These are phyloP conservation scores for Phyllostomus hastatus DNA, from an alignment of 2,113 vertebrate genomes.

Conservation along the genomic window DNA sequence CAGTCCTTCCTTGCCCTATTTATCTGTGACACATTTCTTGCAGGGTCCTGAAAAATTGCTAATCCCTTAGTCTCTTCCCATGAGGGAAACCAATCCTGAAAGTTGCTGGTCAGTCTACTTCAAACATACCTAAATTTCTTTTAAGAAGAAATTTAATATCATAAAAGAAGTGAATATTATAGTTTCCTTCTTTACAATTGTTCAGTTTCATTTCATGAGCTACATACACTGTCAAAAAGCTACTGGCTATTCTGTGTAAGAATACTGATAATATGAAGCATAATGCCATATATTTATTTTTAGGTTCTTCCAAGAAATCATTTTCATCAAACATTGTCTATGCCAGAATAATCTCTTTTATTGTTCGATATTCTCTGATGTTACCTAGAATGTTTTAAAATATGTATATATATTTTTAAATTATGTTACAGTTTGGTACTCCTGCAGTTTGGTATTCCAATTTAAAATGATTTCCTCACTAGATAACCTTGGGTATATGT, in stretches of 20 bases:
- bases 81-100: background rate
- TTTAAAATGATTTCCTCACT: slow-evolving; percentile 66
- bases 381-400: slow-evolving; percentile 14
- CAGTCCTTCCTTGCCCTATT: background rate
- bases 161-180: background rate
- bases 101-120: background rate
- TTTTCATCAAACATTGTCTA: background rate
- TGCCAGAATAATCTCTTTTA: slow-evolving; percentile 27
- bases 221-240: background rate
- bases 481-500: slow-evolving; percentile 42
- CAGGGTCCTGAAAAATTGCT: background rate
- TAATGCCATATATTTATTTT: slow-evolving; percentile 34
- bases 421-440: slow-evolving; percentile 22
- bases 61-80: background rate
- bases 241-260: background rate
- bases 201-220: slow-evolving; percentile 4
- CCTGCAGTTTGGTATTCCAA: background rate
- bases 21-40: background rate
- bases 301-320: background rate
- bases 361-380: slow-evolving; percentile 23
- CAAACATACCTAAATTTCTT: background rate
- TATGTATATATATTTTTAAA: background rate
- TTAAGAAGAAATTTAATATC: background rate
- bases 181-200: background rate
- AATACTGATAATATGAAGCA: background rate